Conservation (phyloP, 2,797 vertebrate species). For the Acropternis orthonyx region DNA sequence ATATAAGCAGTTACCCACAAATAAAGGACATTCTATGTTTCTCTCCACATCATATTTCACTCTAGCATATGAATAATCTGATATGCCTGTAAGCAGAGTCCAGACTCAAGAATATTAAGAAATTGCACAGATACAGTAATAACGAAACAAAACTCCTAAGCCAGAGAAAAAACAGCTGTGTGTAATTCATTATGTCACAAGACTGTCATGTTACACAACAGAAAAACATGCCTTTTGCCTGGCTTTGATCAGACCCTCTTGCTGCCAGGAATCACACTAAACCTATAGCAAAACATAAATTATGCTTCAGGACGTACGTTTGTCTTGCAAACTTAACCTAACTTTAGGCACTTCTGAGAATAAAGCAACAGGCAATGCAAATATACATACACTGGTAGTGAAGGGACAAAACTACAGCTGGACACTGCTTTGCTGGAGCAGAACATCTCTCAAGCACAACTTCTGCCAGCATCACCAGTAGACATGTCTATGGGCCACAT, state of each 20-base stretch:
- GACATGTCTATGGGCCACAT: not conserved
- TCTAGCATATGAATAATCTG: not conserved
- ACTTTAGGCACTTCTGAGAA: not conserved
- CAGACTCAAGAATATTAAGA: conserved; percentile 34
- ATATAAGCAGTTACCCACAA: conserved; percentile 26
- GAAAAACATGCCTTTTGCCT: not conserved
- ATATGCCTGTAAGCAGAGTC: conserved; percentile 34
- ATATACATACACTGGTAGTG: not conserved
- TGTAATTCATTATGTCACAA: conserved; percentile 65
- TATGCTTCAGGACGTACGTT: not conserved
- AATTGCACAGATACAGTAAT: conserved; percentile 7
- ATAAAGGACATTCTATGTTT: not conserved
- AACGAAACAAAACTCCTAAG: conserved; percentile 29
- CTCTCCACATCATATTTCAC: conserved; percentile 18
- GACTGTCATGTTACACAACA: not conserved
- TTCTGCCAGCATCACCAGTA: not conserved
- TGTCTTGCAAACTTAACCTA: not conserved
- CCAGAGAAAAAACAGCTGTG: conserved; percentile 39
- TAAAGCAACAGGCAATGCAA: not conserved
- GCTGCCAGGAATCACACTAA: not conserved
- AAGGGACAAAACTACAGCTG: not conserved
- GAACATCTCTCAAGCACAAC: not conserved
- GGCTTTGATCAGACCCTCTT: conserved; percentile 38
- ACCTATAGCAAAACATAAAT: conserved; percentile 11
- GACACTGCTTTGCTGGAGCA: not conserved